Evolutionary conservation across 2,888 invertebrate genomes (phyloP).

Genomic region (Leptinotarsa peninsularis): DNA sequence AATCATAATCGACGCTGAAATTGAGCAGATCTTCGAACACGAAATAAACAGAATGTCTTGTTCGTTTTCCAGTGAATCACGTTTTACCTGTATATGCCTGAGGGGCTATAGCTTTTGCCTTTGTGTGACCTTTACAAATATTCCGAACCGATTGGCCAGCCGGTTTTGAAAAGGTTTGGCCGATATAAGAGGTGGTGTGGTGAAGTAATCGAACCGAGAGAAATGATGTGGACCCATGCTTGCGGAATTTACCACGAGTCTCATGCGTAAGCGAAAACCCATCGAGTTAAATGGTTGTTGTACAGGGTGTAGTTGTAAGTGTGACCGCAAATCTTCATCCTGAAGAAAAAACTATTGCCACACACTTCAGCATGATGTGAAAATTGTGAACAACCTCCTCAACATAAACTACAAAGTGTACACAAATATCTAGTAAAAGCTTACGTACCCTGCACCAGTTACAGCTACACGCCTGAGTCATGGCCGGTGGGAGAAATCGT

Average conservation of each 20-base stretch:
- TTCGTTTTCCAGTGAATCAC: conserved; percentile 33
- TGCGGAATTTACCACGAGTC: not conserved
- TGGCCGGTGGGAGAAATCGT: no score
- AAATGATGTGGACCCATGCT: conserved; percentile 14
- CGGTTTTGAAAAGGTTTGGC: conserved; percentile 41
- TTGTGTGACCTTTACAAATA: conserved; percentile 48
- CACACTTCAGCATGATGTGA: no score
- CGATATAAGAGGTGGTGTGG: conserved; percentile 28
- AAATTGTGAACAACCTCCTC: no score
- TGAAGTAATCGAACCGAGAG: conserved; percentile 24
- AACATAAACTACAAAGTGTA: no score
- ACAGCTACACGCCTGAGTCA: no score
- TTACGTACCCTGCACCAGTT: no score
- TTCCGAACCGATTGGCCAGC: conserved; percentile 40
- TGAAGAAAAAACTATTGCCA: no score
- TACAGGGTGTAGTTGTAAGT: no score
- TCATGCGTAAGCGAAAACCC: not conserved
- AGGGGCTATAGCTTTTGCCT: conserved; percentile 41
- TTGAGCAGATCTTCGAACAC: conserved; percentile 17
- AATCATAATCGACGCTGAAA: conserved; percentile 40
- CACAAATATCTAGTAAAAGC: no score
- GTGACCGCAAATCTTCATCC: no score
- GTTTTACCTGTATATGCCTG: conserved; percentile 37
- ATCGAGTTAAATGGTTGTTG: not conserved
- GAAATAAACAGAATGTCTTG: conserved; percentile 35